phyloP scores from a whole-genome alignment of 2,888 invertebrate genomes.

The Ptychoptera contaminata region DNA sequence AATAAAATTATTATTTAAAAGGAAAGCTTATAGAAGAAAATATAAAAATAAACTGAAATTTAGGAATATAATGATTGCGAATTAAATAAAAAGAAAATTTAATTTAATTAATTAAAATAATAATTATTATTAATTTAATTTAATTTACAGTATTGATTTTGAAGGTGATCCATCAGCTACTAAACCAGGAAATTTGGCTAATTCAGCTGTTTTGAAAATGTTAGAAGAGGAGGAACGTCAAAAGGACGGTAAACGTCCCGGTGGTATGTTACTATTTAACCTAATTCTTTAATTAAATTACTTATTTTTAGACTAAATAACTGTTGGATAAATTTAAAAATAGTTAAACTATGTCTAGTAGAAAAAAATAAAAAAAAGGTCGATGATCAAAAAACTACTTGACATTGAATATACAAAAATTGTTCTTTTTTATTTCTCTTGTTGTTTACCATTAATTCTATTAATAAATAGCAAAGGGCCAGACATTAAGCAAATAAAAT shows the following conservation, averaged over 20 bases:
- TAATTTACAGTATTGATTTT: slow-evolving; percentile 57
- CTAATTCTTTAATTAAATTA: not conserved
- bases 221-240: slow-evolving; percentile 60
- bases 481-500: no score
- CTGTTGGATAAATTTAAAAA: not conserved
- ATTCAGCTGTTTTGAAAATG: slow-evolving; percentile 72
- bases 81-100: not conserved
- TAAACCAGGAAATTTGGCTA: slow-evolving; percentile 66
- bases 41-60: no score
- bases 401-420: no score
- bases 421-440: no score
- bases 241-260: not conserved
- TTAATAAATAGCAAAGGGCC: no score
- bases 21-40: no score
- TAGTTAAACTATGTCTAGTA: not conserved
- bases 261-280: not conserved
- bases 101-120: not conserved
- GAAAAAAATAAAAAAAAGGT: no score
- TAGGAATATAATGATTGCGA: no score
- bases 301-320: not conserved
- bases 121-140: slow-evolving; percentile 6
- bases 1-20: no score
- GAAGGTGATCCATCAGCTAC: slow-evolving; percentile 34
- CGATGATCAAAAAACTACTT: no score
- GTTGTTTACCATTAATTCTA: no score